These are phyloP conservation scores for Leuciscus idus DNA, from an alignment of 2,113 vertebrate genomes.

Conservation along the genomic window DNA sequence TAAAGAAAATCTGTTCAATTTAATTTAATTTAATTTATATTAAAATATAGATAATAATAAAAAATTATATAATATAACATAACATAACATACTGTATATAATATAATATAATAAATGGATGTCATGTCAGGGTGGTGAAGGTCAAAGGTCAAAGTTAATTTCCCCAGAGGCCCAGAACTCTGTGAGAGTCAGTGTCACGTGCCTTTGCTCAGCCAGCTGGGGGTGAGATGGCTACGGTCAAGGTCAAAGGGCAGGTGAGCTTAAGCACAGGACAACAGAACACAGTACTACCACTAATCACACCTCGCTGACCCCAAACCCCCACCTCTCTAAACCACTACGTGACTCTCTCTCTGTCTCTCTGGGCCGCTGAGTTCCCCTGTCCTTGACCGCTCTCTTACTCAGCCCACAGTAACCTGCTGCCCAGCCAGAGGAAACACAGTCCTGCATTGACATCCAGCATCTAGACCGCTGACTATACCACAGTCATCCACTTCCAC, in stretches of 20 bases:
- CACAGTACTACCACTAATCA: slow-evolving; percentile 47
- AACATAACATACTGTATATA: too few species aligned
- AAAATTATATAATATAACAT: too few species aligned
- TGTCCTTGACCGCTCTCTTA: slow-evolving; percentile 22
- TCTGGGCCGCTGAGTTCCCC: background rate
- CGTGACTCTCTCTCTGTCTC: background rate
- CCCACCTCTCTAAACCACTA: background rate
- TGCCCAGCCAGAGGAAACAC: slow-evolving; percentile 49
- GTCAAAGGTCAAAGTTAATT: slow-evolving; percentile 64
- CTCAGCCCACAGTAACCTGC: slow-evolving; percentile 38
- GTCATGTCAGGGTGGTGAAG: too few species aligned
- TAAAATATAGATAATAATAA: too few species aligned
- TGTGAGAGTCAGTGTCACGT: slow-evolving; percentile 56
- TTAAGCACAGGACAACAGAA: slow-evolving; percentile 58
- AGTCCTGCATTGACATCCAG: slow-evolving; percentile 54
- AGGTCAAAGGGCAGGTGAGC: slow-evolving; percentile 73
- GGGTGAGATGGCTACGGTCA: slow-evolving; percentile 68
- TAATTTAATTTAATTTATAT: too few species aligned
- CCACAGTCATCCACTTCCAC: slow-evolving; percentile 43
- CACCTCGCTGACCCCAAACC: slow-evolving; percentile 17
- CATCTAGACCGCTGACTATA: slow-evolving; percentile 40
- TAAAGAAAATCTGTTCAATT: too few species aligned
- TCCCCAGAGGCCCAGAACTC: slow-evolving; percentile 50
- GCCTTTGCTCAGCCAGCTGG: slow-evolving; percentile 64
- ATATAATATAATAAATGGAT: background rate